Conservation (phyloP, 2,888 invertebrate genomes). For the Oscheius onirici region DNA sequence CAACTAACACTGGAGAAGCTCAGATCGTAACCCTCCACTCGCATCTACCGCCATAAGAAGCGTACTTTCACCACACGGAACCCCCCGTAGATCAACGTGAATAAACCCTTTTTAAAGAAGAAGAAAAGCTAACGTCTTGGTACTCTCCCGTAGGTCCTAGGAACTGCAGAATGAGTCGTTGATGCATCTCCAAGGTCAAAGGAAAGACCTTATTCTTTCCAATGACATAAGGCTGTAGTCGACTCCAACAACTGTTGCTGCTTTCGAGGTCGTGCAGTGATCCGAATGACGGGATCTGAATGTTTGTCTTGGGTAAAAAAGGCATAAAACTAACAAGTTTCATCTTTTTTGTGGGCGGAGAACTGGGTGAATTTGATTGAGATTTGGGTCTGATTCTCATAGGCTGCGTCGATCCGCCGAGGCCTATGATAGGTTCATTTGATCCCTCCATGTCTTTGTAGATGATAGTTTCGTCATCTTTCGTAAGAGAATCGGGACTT, state of each 20-base stretch:
- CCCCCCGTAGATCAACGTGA: no score
- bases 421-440: not conserved
- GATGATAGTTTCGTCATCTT: not conserved
- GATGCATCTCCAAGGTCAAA: constrained; percentile 86
- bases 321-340: constrained; percentile 8
- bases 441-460: constrained; percentile 1
- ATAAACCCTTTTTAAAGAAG: not conserved
- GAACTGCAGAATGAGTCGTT: constrained; percentile 90
- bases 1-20: no score
- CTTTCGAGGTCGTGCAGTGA: constrained; percentile 46
- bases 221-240: constrained; percentile 87
- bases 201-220: constrained; percentile 82
- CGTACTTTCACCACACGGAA: no score
- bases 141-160: constrained; percentile 97
- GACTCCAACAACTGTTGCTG: constrained; percentile 82
- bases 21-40: no score
- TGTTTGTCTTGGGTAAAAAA: not conserved
- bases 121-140: constrained; percentile 77
- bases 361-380: not conserved
- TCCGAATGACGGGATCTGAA: constrained; percentile 34
- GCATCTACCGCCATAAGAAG: no score
- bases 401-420: constrained; percentile 11
- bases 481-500: not conserved
- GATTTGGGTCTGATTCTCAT: constrained; percentile 3
- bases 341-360: constrained; percentile 49